Evolutionary conservation across 2,113 vertebrate genomes (phyloP).

Genomic region (Upupa epops): DNA sequence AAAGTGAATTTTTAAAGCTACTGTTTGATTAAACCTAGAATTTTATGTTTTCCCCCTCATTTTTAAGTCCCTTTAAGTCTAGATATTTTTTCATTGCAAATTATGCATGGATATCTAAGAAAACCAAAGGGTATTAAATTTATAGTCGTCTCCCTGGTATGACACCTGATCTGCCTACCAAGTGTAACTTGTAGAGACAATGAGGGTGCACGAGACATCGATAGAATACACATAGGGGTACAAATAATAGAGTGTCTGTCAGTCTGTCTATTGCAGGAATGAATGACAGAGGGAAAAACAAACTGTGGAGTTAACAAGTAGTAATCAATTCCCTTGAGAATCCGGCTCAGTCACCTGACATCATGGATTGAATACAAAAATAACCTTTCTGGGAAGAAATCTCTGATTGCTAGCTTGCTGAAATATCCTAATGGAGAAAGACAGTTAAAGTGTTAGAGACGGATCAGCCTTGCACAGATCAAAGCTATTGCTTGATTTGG

Average conservation of each 20-base stretch:
- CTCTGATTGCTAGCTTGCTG: background rate
- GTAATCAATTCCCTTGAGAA: background rate
- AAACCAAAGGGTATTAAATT: background rate
- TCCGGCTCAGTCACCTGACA: background rate
- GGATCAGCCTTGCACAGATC: background rate
- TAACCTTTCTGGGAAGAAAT: background rate
- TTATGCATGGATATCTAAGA: background rate
- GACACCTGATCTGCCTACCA: background rate
- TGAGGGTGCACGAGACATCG: background rate
- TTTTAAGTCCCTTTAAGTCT: background rate
- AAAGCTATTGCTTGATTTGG: background rate
- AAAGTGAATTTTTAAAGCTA: background rate
- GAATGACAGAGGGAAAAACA: background rate
- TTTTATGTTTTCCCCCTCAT: accelerated
- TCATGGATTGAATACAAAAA: background rate
- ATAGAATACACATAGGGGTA: background rate
- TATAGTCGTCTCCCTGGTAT: background rate
- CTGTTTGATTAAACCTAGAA: background rate
- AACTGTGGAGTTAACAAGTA: background rate
- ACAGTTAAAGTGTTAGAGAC: background rate
- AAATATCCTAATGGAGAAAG: conserved; percentile 4
- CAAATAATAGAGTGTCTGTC: background rate
- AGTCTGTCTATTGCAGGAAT: background rate
- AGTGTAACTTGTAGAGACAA: background rate
- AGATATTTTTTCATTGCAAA: background rate